Conservation (phyloP, 2,797 vertebrate genomes). For the Mus caroli region DNA sequence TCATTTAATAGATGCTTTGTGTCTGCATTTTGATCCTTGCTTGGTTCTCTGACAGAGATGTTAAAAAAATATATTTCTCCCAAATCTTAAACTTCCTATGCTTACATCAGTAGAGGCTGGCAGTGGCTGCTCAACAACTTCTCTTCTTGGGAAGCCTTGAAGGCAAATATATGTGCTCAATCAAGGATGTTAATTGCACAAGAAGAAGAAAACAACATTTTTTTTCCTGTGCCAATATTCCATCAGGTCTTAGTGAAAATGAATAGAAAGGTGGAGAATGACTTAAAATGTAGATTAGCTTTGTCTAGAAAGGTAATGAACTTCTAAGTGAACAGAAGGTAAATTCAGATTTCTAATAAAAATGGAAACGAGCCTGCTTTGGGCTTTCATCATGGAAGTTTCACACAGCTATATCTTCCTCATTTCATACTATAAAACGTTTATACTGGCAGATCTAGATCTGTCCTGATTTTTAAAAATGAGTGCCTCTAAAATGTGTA, state of each 20-base stretch:
- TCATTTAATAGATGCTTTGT: not conserved
- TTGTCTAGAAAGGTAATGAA: conserved; percentile 77
- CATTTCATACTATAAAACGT: conserved; percentile 17
- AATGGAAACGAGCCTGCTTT: conserved; percentile 70
- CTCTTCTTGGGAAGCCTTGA: conserved; percentile 49
- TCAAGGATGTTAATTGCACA: conserved; percentile 48
- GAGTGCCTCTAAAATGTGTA: not conserved
- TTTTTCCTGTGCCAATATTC: conserved; percentile 50
- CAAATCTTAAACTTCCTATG: not conserved
- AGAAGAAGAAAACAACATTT: conserved; percentile 65
- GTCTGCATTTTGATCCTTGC: not conserved
- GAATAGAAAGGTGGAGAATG: conserved; percentile 61
- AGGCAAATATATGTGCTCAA: not conserved
- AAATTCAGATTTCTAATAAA: conserved; percentile 79
- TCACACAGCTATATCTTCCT: not conserved
- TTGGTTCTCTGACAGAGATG: conserved; percentile 26
- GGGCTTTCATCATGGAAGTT: conserved; percentile 59
- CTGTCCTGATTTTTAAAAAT: not conserved
- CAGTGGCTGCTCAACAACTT: not conserved
- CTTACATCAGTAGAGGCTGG: not conserved
- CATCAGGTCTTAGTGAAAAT: conserved; percentile 47
- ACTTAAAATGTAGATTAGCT: conserved; percentile 74
- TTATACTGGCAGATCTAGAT: conserved; percentile 36
- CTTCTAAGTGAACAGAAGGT: conserved; percentile 70
- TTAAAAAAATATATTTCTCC: not conserved